These are phyloP conservation scores for Aphrophora alni DNA, from an alignment of 2,888 invertebrate species.

Conservation along the genomic window DNA sequence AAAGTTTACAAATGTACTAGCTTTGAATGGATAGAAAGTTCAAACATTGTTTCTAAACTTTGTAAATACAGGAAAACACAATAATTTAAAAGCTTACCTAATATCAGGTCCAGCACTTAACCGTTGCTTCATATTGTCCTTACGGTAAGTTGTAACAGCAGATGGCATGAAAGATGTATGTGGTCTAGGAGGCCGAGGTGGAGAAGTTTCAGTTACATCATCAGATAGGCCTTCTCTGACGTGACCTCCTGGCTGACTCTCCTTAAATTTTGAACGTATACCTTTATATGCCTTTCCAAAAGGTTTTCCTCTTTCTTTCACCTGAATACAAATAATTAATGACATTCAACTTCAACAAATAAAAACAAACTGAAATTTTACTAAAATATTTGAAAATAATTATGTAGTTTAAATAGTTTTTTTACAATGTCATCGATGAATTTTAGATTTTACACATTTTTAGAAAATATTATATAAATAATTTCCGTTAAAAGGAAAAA, in stretches of 20 bases:
- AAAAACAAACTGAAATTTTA: too few species aligned
- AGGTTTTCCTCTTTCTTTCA: conserved; percentile 75
- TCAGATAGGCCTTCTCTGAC: not conserved
- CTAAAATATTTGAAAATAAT: too few species aligned
- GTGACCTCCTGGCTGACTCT: conserved; percentile 41
- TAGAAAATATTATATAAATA: too few species aligned
- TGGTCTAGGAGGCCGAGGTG: conserved; percentile 21
- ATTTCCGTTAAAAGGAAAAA: too few species aligned
- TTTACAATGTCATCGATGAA: too few species aligned
- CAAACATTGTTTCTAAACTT: too few species aligned
- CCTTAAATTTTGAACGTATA: conserved; percentile 68
- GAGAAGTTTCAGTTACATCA: not conserved
- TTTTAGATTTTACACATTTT: too few species aligned
- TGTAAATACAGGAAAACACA: too few species aligned
- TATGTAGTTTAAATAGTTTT: too few species aligned
- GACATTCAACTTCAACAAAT: not conserved
- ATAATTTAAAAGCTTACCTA: conserved; percentile 24
- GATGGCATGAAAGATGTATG: conserved; percentile 41
- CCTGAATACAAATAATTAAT: conserved; percentile 58
- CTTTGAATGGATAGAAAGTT: too few species aligned
- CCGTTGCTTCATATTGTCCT: conserved; percentile 35
- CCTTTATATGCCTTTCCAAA: conserved; percentile 81
- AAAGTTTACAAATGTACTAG: too few species aligned
- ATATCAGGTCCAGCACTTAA: conserved; percentile 32
- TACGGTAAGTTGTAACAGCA: conserved; percentile 42